phyloP scores from a whole-genome alignment of 1,140 invertebrate species.

The Procambarus virginalis region DNA sequence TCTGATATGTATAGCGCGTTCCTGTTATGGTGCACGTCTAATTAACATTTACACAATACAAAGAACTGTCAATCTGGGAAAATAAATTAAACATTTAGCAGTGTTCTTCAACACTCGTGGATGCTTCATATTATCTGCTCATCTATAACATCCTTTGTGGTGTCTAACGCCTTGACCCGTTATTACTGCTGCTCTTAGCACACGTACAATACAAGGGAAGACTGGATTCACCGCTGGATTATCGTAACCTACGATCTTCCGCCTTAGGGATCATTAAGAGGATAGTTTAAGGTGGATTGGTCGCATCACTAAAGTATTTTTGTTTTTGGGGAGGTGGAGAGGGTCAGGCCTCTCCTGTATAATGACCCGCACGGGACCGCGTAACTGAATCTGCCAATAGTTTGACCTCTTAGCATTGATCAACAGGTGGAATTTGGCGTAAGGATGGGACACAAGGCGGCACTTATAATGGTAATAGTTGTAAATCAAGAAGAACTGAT shows the following conservation, averaged over 20 bases:
- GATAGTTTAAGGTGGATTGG: too few relatives aligned
- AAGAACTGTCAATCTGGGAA: neutral
- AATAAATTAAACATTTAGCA: neutral
- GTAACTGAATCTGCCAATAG: too few relatives aligned
- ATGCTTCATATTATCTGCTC: neutral
- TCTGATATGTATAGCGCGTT: too few relatives aligned
- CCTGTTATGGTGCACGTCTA: too few relatives aligned
- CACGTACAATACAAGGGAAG: too few relatives aligned
- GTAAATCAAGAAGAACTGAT: neutral
- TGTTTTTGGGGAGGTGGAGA: too few relatives aligned
- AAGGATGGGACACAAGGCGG: neutral
- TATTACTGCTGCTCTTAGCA: neutral
- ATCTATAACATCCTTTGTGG: conserved; percentile 5
- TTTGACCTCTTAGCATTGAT: neutral
- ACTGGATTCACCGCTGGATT: too few relatives aligned
- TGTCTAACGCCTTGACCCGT: neutral
- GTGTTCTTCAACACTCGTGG: neutral
- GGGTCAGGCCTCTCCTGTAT: too few relatives aligned
- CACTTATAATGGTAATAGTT: neutral
- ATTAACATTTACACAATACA: neutral
- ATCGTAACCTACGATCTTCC: too few relatives aligned
- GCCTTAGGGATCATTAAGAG: too few relatives aligned
- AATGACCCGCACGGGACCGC: too few relatives aligned
- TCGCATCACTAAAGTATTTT: too few relatives aligned
- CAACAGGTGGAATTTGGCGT: neutral